Evolutionary conservation across 2,888 invertebrate genomes (phyloP).

Genomic region (Eretmocerus hayati): DNA sequence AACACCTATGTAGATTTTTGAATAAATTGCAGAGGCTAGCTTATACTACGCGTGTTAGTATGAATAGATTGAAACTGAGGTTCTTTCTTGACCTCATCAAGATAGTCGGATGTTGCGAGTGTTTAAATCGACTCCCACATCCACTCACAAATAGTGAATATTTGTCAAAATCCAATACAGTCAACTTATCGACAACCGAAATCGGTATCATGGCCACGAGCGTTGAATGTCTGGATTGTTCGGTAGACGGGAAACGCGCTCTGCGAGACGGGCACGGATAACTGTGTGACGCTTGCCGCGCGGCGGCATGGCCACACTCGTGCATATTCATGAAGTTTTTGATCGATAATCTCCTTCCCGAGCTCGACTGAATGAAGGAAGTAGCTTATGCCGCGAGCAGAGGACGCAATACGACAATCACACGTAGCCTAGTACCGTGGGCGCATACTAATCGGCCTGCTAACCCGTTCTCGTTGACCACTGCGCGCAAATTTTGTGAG

Average conservation of each 20-base stretch:
- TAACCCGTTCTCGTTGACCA: not conserved
- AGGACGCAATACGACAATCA: conserved; percentile 34
- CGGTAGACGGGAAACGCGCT: not conserved
- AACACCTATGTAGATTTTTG: no score
- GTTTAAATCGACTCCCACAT: no score
- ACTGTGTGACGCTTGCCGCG: not conserved
- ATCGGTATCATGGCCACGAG: no score
- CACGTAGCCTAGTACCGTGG: conserved; percentile 33
- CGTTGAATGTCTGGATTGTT: not conserved
- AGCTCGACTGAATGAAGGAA: conserved; percentile 43
- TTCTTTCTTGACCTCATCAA: no score
- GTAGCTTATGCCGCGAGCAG: conserved; percentile 36
- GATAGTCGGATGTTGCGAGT: no score
- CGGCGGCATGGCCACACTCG: not conserved
- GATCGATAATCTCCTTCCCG: conserved; percentile 44
- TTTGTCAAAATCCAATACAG: no score
- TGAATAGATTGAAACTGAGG: no score
- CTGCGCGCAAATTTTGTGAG: conserved; percentile 25
- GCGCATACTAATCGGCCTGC: conserved; percentile 40
- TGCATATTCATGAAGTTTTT: conserved; percentile 43
- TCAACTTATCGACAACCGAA: no score
- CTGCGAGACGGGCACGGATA: not conserved
- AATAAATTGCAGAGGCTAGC: no score
- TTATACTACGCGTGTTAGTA: no score
- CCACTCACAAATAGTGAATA: no score